Conservation (phyloP, 2,888 invertebrate genomes). For the Temnothorax rugatulus region DNA sequence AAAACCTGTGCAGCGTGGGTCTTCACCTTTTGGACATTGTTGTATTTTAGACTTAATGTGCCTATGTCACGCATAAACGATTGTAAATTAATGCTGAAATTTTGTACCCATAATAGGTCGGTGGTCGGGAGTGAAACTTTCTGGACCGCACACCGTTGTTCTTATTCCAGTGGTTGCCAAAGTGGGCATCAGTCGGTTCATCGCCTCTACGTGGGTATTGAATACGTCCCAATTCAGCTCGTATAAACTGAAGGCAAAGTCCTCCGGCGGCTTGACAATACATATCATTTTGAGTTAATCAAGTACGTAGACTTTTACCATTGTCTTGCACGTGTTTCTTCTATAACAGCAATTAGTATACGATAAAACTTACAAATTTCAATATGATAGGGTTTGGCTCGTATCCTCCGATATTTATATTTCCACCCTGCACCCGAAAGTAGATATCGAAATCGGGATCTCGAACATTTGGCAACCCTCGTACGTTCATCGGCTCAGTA, state of each 20-base stretch:
- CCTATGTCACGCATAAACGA: neutral
- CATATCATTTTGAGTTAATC: conserved; percentile 8
- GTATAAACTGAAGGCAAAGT: conserved; percentile 94
- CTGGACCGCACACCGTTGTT: conserved; percentile 95
- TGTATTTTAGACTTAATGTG: conserved; percentile 7
- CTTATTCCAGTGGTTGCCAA: conserved; percentile 93
- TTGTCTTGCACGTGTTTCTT: neutral
- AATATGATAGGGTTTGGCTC: conserved; percentile 94
- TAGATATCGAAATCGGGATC: conserved; percentile 95
- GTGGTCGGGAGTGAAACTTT: conserved; percentile 97
- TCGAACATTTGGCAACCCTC: conserved; percentile 93
- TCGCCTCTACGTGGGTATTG: conserved; percentile 91
- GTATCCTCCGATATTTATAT: conserved; percentile 95
- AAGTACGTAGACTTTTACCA: neutral
- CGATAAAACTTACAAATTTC: conserved; percentile 88
- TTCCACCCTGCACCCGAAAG: conserved; percentile 94
- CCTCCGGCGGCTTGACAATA: conserved; percentile 88
- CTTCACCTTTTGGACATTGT: conserved; percentile 82
- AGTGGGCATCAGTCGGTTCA: conserved; percentile 91
- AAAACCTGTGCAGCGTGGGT: conserved; percentile 88
- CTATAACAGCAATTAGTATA: neutral
- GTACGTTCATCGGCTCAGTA: conserved; percentile 91
- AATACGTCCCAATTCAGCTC: conserved; percentile 96
- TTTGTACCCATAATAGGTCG: conserved; percentile 92
- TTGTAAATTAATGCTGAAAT: conserved; percentile 22